Conservation (phyloP, 2,888 invertebrate species). For the Melipona beecheii region DNA sequence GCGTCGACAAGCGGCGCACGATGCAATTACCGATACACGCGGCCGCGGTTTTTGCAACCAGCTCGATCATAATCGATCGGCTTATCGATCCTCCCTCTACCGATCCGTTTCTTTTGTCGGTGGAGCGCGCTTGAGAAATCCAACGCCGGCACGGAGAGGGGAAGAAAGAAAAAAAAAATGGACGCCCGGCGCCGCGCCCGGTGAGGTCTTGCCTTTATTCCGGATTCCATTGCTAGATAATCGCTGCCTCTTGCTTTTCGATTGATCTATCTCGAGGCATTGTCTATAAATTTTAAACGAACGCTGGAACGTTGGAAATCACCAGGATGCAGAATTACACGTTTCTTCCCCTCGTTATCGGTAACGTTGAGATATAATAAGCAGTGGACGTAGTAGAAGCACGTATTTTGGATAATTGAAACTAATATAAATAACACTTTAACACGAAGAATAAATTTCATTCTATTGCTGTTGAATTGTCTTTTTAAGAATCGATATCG, state of each 20-base stretch:
- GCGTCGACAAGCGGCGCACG: slow-evolving; percentile 74
- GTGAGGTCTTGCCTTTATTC: slow-evolving; percentile 45
- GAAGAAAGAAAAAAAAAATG: slow-evolving; percentile 28
- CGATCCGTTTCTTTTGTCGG: slow-evolving; percentile 58
- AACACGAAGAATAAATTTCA: too few relatives aligned
- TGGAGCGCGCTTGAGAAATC: slow-evolving; percentile 60
- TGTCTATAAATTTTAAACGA: not conserved
- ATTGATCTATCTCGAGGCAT: not conserved
- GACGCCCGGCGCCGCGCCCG: slow-evolving; percentile 28
- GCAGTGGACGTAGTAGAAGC: too few relatives aligned
- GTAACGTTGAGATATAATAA: too few relatives aligned
- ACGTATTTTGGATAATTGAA: too few relatives aligned
- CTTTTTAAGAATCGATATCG: too few relatives aligned
- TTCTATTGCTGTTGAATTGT: too few relatives aligned
- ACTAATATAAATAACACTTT: too few relatives aligned
- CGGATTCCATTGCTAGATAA: slow-evolving; percentile 46
- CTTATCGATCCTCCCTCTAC: slow-evolving; percentile 73
- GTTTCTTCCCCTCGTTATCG: too few relatives aligned
- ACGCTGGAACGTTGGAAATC: too few relatives aligned
- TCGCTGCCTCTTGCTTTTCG: not conserved
- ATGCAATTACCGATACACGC: slow-evolving; percentile 79
- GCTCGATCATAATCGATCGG: slow-evolving; percentile 77
- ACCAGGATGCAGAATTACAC: too few relatives aligned
- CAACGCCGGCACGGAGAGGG: slow-evolving; percentile 25
- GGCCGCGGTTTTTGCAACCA: slow-evolving; percentile 58